Conservation (phyloP, 2,113 vertebrate genomes). For the Psettodes erumei region DNA sequence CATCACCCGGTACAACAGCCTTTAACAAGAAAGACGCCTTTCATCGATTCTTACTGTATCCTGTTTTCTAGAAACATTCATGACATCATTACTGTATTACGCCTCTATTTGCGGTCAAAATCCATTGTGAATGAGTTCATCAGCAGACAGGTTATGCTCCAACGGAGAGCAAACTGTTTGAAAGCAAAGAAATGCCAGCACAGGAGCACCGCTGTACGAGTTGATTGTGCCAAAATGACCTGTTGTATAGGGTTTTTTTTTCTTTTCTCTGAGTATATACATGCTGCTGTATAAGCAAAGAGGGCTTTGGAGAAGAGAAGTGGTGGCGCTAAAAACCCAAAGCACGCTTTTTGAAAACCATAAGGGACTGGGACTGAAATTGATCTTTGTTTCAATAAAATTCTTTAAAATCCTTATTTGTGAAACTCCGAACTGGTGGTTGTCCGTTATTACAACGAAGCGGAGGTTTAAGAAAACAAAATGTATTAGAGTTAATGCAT, state of each 20-base stretch:
- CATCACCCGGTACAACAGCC: conserved; percentile 34
- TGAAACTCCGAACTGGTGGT: conserved; percentile 56
- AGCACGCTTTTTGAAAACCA: conserved; percentile 82
- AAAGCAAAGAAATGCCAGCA: conserved; percentile 65
- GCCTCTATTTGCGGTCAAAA: conserved; percentile 44
- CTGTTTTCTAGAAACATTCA: conserved; percentile 45
- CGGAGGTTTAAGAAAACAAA: too few species aligned
- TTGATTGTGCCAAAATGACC: conserved; percentile 83
- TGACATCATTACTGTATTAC: conserved; percentile 61
- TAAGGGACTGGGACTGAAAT: conserved; percentile 83
- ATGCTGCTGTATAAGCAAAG: conserved; percentile 81
- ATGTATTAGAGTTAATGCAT: too few species aligned
- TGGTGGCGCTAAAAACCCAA: conserved; percentile 81
- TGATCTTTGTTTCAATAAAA: conserved; percentile 87
- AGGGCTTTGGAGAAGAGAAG: conserved; percentile 73
- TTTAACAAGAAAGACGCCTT: conserved; percentile 37
- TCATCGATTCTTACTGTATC: conserved; percentile 38
- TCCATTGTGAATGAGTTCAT: conserved; percentile 51
- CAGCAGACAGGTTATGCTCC: conserved; percentile 53
- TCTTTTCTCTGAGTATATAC: conserved; percentile 53
- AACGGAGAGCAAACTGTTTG: conserved; percentile 49
- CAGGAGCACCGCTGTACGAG: conserved; percentile 64
- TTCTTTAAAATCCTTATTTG: conserved; percentile 76
- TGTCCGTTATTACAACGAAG: conserved; percentile 27
- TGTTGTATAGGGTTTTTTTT: conserved; percentile 72